These are phyloP conservation scores for Ceratosolen fusciceps DNA, from an alignment of 1,140 invertebrate genomes.

Conservation along the genomic window DNA sequence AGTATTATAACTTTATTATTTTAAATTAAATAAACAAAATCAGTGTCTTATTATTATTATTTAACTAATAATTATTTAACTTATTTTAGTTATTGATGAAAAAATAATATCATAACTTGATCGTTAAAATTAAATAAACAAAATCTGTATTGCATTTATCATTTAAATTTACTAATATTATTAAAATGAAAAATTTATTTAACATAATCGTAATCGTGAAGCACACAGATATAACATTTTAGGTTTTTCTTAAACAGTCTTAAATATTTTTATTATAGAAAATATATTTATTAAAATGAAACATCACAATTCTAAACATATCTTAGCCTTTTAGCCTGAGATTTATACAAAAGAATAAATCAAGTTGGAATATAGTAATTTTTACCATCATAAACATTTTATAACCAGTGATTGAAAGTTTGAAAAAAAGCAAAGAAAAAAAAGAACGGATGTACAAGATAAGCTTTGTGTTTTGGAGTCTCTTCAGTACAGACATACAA, in stretches of 20 bases:
- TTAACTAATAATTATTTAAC: too few species aligned
- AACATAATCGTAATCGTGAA: background rate
- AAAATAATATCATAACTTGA: too few species aligned
- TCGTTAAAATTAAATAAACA: too few species aligned
- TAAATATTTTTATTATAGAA: background rate
- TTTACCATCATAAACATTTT: background rate
- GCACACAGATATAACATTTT: background rate
- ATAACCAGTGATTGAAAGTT: too few species aligned
- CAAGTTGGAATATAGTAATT: background rate
- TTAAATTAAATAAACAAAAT: background rate
- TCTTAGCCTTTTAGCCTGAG: background rate
- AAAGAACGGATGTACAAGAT: background rate
- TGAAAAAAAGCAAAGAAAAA: background rate
- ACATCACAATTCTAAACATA: background rate
- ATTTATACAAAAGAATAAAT: constrained; percentile 16
- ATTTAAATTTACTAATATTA: too few species aligned
- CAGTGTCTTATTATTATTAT: background rate
- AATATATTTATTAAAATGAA: background rate
- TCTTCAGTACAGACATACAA: background rate
- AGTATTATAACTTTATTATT: too few species aligned
- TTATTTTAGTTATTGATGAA: too few species aligned
- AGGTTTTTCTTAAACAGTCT: background rate
- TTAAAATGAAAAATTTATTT: background rate
- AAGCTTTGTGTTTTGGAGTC: background rate
- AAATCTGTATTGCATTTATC: background rate